phyloP scores from a whole-genome alignment of 2,797 vertebrate genomes.

The Myripristis jacobus region DNA sequence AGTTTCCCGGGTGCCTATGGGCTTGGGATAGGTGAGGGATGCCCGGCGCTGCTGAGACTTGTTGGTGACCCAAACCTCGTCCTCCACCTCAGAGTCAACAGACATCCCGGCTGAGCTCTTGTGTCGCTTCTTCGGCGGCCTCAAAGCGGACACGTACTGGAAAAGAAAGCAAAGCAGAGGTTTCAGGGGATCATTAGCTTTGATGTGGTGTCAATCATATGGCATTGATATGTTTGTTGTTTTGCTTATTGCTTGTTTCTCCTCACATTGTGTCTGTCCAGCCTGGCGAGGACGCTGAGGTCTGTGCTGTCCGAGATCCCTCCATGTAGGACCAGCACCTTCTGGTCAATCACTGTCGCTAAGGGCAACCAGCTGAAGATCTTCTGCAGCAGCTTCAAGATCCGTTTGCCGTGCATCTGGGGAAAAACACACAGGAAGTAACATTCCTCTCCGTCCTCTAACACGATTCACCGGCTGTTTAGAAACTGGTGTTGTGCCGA shows the following conservation, averaged over 20 bases:
- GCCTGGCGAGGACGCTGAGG: conserved; percentile 85
- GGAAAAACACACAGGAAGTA: not conserved
- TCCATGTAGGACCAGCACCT: conserved; percentile 92
- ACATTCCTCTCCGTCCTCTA: too few species aligned
- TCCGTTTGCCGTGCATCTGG: conserved; percentile 90
- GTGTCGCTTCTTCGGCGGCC: conserved; percentile 82
- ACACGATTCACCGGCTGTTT: too few species aligned
- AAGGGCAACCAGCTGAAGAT: conserved; percentile 96
- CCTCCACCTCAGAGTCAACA: conserved; percentile 71
- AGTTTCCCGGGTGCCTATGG: conserved; percentile 47
- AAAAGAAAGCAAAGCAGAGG: conserved; percentile 12
- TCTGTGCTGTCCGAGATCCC: conserved; percentile 92
- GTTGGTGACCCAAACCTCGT: conserved; percentile 53
- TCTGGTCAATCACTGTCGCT: conserved; percentile 92
- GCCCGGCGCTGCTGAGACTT: conserved; percentile 58
- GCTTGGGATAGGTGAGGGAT: conserved; percentile 67
- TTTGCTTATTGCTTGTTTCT: too few species aligned
- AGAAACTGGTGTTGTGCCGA: too few species aligned
- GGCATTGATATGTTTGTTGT: too few species aligned
- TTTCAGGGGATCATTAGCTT: not conserved
- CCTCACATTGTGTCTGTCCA: conserved; percentile 90
- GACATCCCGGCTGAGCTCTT: conserved; percentile 39
- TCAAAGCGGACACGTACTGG: conserved; percentile 90
- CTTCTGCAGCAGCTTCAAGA: conserved; percentile 90
- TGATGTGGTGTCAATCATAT: too few species aligned